Conservation (phyloP, 2,113 vertebrate genomes). For the Natator depressus region DNA sequence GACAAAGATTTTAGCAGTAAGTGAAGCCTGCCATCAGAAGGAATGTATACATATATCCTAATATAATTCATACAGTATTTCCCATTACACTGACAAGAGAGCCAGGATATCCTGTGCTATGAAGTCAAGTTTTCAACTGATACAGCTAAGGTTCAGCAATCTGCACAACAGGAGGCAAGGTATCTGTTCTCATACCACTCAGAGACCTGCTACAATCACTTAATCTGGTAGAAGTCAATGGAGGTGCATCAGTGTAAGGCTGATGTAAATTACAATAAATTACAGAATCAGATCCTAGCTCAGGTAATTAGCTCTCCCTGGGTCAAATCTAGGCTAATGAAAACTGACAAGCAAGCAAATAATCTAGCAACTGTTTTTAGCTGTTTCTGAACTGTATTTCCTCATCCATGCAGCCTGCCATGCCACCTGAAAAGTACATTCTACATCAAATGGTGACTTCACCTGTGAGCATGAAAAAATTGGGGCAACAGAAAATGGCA, state of each 20-base stretch:
- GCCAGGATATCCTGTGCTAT: not conserved
- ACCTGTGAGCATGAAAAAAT: not conserved
- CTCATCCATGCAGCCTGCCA: not conserved
- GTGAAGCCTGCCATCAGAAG: not conserved
- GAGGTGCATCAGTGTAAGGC: not conserved
- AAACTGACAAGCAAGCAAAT: not conserved
- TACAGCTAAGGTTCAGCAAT: not conserved
- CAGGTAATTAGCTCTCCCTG: not conserved
- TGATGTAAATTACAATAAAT: not conserved
- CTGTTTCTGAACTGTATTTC: not conserved
- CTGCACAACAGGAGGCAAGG: not conserved
- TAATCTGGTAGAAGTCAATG: not conserved
- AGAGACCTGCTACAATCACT: not conserved
- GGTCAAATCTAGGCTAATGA: not conserved
- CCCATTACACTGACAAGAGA: not conserved
- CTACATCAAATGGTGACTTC: not conserved
- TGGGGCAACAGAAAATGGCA: not conserved
- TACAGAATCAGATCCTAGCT: slow-evolving; percentile 1
- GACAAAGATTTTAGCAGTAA: not conserved
- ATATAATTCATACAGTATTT: not conserved
- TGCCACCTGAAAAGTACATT: not conserved
- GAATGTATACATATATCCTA: not conserved
- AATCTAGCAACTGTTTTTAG: rapidly evolving
- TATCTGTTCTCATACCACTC: not conserved
- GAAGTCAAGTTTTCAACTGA: not conserved